Conservation (phyloP, 2,888 invertebrate genomes). For the Chaetogeoica ovagalla region DNA sequence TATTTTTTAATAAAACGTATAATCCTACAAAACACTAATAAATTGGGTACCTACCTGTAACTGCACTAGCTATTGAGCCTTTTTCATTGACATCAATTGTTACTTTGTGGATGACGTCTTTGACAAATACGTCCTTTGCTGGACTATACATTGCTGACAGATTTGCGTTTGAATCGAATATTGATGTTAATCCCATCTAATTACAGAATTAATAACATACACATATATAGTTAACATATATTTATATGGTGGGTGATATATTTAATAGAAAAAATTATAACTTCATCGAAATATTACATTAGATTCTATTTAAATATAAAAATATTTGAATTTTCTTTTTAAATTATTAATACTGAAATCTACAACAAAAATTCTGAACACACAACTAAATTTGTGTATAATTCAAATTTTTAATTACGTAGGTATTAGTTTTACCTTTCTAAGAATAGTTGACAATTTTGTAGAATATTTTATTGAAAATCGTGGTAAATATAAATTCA, state of each 20-base stretch:
- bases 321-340: too few species aligned
- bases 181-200: slow-evolving; percentile 66
- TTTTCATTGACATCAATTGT: slow-evolving; percentile 69
- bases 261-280: too few species aligned
- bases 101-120: slow-evolving; percentile 67
- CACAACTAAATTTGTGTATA: background rate
- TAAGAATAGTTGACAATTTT: slow-evolving; percentile 61
- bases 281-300: too few species aligned
- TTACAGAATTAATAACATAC: slow-evolving; percentile 56
- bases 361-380: too few species aligned
- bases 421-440: slow-evolving; percentile 54
- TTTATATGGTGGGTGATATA: too few species aligned
- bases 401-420: too few species aligned
- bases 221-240: background rate
- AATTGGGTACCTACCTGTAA: slow-evolving; percentile 60
- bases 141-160: slow-evolving; percentile 64
- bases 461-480: slow-evolving; percentile 66
- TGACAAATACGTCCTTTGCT: slow-evolving; percentile 59
- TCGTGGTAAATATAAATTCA: slow-evolving; percentile 66
- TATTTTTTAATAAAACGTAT: too few species aligned
- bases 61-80: slow-evolving; percentile 70
- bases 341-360: too few species aligned
- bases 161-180: slow-evolving; percentile 66
- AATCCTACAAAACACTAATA: too few species aligned
- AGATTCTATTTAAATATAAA: too few species aligned